A percentile compares a stretch with the other conserved stretches of the same genome.
phyloP scores from a whole-genome alignment of 2,797 vertebrate genomes.

The Iguana delicatissima region DNA sequence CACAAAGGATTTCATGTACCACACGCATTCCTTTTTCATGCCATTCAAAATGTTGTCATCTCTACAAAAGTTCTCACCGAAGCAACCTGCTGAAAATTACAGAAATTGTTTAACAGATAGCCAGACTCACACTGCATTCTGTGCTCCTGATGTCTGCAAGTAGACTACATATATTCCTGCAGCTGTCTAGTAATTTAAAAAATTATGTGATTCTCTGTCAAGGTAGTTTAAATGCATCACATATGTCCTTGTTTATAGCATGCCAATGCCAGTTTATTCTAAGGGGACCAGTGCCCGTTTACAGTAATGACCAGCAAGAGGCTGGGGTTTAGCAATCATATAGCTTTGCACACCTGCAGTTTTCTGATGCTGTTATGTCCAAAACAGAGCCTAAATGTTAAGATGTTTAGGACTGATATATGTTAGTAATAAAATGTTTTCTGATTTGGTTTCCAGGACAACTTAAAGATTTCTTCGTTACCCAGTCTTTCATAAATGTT shows the following conservation, averaged over 20 bases:
- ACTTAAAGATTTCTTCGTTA: conserved; percentile 1
- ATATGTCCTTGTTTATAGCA: background rate
- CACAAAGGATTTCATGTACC: background rate
- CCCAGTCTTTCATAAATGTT: background rate
- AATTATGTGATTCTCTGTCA: background rate
- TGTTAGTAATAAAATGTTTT: background rate
- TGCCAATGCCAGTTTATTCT: no score
- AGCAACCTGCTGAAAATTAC: conserved; percentile 5
- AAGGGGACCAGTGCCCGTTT: background rate
- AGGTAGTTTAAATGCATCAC: background rate
- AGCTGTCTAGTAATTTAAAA: background rate
- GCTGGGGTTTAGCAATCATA: background rate
- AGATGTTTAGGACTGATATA: background rate
- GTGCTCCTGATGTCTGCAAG: background rate
- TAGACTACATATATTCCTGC: background rate
- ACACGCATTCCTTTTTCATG: background rate
- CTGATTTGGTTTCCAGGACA: background rate
- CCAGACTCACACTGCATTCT: background rate
- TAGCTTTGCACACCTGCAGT: background rate
- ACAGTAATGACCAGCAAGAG: background rate
- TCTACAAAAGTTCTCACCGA: background rate
- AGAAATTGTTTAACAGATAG: background rate
- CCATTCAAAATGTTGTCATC: conserved; percentile 10
- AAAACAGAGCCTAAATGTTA: background rate
- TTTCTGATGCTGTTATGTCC: background rate